Evolutionary conservation across 2,888 invertebrate species (phyloP).

Genomic region (Taphrorychus bicolor): DNA sequence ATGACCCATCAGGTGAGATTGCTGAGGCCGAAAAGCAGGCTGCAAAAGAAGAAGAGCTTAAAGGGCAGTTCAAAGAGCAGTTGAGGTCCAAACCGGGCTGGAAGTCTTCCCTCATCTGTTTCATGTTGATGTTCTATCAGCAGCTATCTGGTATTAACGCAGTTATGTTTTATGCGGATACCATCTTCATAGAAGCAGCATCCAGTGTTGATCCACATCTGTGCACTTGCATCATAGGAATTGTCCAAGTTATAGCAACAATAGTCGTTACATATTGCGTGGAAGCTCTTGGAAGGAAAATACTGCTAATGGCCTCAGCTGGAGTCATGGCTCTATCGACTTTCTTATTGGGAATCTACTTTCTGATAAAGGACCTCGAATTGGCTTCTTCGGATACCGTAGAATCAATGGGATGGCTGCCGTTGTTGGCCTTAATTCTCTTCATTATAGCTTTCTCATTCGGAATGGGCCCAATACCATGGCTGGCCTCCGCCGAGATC

Average conservation of each 20-base stretch:
- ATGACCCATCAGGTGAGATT: constrained; percentile 70
- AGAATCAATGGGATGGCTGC: constrained; percentile 72
- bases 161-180: constrained; percentile 78
- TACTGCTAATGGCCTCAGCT: constrained; percentile 77
- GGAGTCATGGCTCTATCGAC: constrained; percentile 75
- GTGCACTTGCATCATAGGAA: constrained; percentile 65
- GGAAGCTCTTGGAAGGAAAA: constrained; percentile 80
- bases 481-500: constrained; percentile 85
- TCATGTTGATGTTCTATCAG: constrained; percentile 86
- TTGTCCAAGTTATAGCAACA: constrained; percentile 80
- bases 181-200: constrained; percentile 73
- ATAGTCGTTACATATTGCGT: constrained; percentile 77
- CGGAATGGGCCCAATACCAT: constrained; percentile 79
- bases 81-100: constrained; percentile 69
- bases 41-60: constrained; percentile 58
- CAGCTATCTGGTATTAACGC: constrained; percentile 85
- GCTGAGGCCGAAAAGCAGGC: constrained; percentile 58
- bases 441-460: constrained; percentile 80
- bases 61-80: constrained; percentile 64
- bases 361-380: constrained; percentile 60
- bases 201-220: constrained; percentile 54
- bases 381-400: constrained; percentile 59
- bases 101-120: constrained; percentile 74
- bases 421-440: constrained; percentile 73
- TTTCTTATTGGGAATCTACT: constrained; percentile 74